A percentile compares a stretch with the other conserved stretches of the same genome.
Evolutionary conservation across 2,113 vertebrate species (phyloP).

Genomic region (Datnioides undecimradiatus): DNA sequence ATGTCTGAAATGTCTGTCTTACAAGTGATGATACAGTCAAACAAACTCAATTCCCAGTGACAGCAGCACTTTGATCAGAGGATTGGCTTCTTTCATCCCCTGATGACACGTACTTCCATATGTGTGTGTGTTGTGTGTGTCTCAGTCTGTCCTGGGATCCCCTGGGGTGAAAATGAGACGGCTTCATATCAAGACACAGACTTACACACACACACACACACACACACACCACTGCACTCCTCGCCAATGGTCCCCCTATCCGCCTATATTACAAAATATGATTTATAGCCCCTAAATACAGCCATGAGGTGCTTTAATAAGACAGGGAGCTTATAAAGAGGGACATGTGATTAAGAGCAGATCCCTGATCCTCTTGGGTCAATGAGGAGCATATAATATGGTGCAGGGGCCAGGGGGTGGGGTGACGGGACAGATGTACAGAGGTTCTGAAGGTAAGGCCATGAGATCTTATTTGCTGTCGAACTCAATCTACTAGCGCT

Average conservation of each 20-base stretch:
- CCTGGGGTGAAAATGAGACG: slow-evolving; percentile 75
- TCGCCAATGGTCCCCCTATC: slow-evolving; percentile 45
- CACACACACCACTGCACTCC: slow-evolving; percentile 31
- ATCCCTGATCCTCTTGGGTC: slow-evolving; percentile 69
- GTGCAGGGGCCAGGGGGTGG: slow-evolving; percentile 25
- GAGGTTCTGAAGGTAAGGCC: slow-evolving; percentile 54
- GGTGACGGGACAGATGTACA: slow-evolving; percentile 70
- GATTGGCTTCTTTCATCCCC: slow-evolving; percentile 60
- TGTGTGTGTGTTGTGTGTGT: slow-evolving; percentile 17
- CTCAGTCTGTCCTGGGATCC: slow-evolving; percentile 48
- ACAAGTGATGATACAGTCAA: slow-evolving; percentile 61
- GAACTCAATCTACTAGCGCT: slow-evolving; percentile 44
- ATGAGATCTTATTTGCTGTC: slow-evolving; percentile 47
- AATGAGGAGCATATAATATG: slow-evolving; percentile 54
- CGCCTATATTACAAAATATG: slow-evolving; percentile 78
- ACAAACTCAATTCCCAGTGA: slow-evolving; percentile 46
- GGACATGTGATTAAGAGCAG: slow-evolving; percentile 82
- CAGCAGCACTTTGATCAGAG: slow-evolving; percentile 77
- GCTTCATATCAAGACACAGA: slow-evolving; percentile 67
- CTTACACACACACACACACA: slow-evolving; percentile 10
- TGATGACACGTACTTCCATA: slow-evolving; percentile 55
- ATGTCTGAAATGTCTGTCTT: slow-evolving; percentile 57
- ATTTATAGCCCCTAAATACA: slow-evolving; percentile 80
- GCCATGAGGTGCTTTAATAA: slow-evolving; percentile 78
- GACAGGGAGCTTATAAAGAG: slow-evolving; percentile 79